Percentiles rank a stretch among this genome's conserved stretches.
These are phyloP conservation scores for Phyto melanocephala DNA, from an alignment of 2,888 invertebrate species.

Conservation along the genomic window DNA sequence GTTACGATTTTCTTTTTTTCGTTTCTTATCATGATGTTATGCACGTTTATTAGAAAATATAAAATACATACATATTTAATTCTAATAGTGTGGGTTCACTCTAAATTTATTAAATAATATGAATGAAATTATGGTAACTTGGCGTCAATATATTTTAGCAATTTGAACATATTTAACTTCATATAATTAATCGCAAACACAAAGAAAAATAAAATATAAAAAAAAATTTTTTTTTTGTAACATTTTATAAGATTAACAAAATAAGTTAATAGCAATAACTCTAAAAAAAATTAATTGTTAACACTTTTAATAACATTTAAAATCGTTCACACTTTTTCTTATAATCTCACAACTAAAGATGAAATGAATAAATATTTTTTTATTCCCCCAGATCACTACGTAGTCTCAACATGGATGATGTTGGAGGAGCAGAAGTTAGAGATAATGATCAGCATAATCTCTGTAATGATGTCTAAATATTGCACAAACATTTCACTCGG, in stretches of 20 bases:
- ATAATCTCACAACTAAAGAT: too few relatives aligned
- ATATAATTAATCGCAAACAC: too few relatives aligned
- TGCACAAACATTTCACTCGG: slow-evolving; percentile 15
- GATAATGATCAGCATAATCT: slow-evolving; percentile 69
- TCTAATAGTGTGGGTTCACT: not conserved
- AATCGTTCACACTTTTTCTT: too few relatives aligned
- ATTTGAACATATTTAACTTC: too few relatives aligned
- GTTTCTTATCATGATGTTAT: not conserved
- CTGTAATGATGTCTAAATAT: slow-evolving; percentile 68
- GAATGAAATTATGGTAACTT: not conserved
- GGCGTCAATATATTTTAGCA: too few relatives aligned
- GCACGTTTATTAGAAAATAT: not conserved
- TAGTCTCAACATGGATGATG: slow-evolving; percentile 77
- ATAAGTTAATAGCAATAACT: too few relatives aligned
- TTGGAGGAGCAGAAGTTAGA: not conserved
- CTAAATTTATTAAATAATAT: not conserved
- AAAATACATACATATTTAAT: not conserved
- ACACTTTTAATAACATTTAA: too few relatives aligned
- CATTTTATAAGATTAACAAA: too few relatives aligned
- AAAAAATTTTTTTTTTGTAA: too few relatives aligned
- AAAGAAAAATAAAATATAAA: too few relatives aligned
- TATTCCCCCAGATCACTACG: slow-evolving; percentile 76
- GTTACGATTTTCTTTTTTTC: not conserved
- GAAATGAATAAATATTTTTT: too few relatives aligned
- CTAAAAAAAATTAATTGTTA: too few relatives aligned